Base-by-base conservation (phyloP, 1,140 invertebrate species). In the Tetragnatha versicolor region DNA sequence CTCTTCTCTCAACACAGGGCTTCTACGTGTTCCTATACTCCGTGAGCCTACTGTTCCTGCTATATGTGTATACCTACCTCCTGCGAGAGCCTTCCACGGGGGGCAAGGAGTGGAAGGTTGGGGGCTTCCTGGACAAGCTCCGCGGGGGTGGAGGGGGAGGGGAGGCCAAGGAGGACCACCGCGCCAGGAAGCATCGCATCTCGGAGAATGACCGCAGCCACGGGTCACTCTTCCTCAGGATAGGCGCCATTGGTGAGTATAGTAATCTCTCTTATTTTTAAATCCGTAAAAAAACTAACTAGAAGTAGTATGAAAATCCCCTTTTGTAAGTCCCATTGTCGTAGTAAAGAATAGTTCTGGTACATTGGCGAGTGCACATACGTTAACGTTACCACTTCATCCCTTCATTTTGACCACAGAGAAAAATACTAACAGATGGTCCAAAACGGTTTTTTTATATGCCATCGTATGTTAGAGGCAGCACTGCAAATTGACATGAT, bases 21-120 rank as follows among this genome's bases (percentile, higher is more conserved):
- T 98, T 98, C 89, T 98, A 98, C 89, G 95, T 97, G 53, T 99
- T 97, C 87, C 90, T 99, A 53, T 98, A 98, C 87, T 93, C 93
- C 81, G 91, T 93, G 86, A 97, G 95, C 87, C 95, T 98, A 84
- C 87, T 97, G 79, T 98, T 98, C 89, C 90, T 98, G 82, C 88
- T 97, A 81, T 98, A 98, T 87, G 94, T 98, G 55, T 98, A 98
- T 89, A 94, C 94, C 87, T 98, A 97, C 89, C 89, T 99, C 76
- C 90, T 98, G 73, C 93, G 95, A 89, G 94, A 96, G 73, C 83
- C 86, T 92, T 93, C 87, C 89, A 85, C 78, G 92, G 78, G 73
- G 45, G n/a, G n/a, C n/a, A n/a, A n/a, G n/a, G n/a, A n/a, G n/a
- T n/a, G n/a, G n/a, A n/a, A n/a, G n/a, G n/a, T n/a, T n/a, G n/a